Percentiles rank a stretch among this genome's conserved stretches.
Evolutionary conservation across 2,113 vertebrate species (phyloP).

Genomic region (Psammodynastes pulverulentus): DNA sequence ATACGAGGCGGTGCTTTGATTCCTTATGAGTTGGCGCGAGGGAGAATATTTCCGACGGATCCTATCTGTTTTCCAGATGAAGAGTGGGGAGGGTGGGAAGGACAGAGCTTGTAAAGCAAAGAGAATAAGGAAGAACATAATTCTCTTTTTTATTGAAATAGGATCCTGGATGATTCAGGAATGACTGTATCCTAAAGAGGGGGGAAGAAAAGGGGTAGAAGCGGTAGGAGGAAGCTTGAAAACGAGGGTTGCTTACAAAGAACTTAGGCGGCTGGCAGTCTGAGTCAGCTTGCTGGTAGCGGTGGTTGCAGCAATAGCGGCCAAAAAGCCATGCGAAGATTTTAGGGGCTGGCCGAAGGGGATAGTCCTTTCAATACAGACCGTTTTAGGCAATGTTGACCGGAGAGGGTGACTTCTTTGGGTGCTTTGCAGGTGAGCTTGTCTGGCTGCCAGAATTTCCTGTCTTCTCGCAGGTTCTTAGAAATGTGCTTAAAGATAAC

Average conservation of each 20-base stretch:
- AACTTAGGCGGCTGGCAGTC: neutral
- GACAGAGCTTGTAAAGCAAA: neutral
- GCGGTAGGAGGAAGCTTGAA: neutral
- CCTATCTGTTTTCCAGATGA: neutral
- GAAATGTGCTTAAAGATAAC: neutral
- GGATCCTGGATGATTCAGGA: constrained; percentile 21
- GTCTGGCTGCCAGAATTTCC: neutral
- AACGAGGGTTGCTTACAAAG: neutral
- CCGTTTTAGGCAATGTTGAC: constrained; percentile 10
- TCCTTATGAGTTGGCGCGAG: neutral
- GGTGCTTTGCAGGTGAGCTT: neutral
- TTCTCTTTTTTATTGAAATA: neutral
- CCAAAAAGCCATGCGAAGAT: neutral
- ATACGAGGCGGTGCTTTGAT: neutral
- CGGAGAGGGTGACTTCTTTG: neutral
- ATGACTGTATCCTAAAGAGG: neutral
- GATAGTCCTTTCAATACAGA: neutral
- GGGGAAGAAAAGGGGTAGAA: neutral
- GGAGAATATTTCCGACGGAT: neutral
- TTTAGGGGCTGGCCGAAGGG: neutral
- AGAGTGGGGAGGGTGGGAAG: neutral
- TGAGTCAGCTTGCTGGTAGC: neutral
- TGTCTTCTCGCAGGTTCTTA: neutral
- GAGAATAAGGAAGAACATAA: neutral
- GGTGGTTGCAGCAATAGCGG: neutral